Conservation (phyloP, 2,113 vertebrate species). For the Semicossyphus pulcher region DNA sequence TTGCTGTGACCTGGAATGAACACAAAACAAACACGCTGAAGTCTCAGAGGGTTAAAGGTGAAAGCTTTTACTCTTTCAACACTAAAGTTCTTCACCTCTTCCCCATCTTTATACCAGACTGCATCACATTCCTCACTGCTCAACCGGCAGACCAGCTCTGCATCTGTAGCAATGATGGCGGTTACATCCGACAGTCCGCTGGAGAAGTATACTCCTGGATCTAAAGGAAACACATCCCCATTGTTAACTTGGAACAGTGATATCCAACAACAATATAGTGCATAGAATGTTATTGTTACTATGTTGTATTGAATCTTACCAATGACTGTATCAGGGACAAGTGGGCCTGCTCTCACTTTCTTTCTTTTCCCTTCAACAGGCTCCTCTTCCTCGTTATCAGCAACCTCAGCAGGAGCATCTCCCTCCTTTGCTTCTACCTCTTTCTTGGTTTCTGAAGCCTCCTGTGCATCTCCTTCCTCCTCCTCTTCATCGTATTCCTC, state of each 20-base stretch:
- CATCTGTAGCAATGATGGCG: slow-evolving; percentile 80
- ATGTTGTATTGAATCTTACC: slow-evolving; percentile 57
- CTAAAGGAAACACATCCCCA: slow-evolving; percentile 63
- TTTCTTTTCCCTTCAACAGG: slow-evolving; percentile 61
- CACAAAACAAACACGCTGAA: neutral
- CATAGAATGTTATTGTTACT: no score
- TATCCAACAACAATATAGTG: neutral
- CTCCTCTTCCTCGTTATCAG: slow-evolving; percentile 42
- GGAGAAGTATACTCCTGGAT: slow-evolving; percentile 79
- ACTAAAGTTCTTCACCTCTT: slow-evolving; percentile 78
- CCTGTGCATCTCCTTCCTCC: neutral
- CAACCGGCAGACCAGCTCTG: slow-evolving; percentile 85
- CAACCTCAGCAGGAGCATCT: slow-evolving; percentile 11
- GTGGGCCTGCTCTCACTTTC: slow-evolving; percentile 69
- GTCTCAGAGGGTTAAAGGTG: neutral
- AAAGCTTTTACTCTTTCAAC: neutral
- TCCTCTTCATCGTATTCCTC: neutral
- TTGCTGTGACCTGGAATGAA: slow-evolving; percentile 81
- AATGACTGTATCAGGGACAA: slow-evolving; percentile 73
- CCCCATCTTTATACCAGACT: slow-evolving; percentile 89
- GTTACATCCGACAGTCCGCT: slow-evolving; percentile 81
- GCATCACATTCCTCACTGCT: slow-evolving; percentile 82
- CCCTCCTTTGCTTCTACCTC: neutral
- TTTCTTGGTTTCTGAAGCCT: neutral
- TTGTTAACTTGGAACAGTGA: neutral